Conservation (phyloP, 1,140 invertebrate species). For the Drosophila ambigua region DNA sequence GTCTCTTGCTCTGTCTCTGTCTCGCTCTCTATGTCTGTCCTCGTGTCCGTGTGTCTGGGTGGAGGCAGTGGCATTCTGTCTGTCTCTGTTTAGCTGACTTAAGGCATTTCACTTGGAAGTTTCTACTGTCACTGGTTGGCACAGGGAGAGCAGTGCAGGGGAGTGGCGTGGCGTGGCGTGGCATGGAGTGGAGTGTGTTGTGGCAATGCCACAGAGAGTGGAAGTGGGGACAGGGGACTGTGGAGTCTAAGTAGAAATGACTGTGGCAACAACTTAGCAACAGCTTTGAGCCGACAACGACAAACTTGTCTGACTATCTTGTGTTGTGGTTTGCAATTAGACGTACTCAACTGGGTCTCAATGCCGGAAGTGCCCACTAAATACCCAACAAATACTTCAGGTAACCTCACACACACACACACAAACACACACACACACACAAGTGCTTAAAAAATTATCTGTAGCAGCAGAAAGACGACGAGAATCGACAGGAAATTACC, state of each 20-base stretch:
- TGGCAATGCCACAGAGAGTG: neutral
- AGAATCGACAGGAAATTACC: too few relatives aligned
- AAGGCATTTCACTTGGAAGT: conserved; percentile 29
- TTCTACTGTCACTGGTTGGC: conserved; percentile 14
- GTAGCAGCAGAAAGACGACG: too few relatives aligned
- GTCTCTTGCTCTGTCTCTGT: too few relatives aligned
- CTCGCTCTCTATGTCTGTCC: neutral
- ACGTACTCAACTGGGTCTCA: conserved; percentile 27
- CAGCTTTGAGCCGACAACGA: conserved; percentile 39
- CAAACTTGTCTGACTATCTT: conserved; percentile 43
- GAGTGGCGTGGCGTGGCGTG: neutral
- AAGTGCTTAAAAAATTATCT: too few relatives aligned
- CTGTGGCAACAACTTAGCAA: conserved; percentile 55
- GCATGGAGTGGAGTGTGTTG: neutral
- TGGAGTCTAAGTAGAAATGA: neutral
- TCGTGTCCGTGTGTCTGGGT: conserved; percentile 5
- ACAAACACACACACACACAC: too few relatives aligned
- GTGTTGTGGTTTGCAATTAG: conserved; percentile 51
- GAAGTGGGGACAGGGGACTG: too few relatives aligned
- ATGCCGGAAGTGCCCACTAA: neutral
- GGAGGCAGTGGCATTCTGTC: neutral
- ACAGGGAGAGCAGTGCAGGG: neutral
- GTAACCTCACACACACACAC: too few relatives aligned
- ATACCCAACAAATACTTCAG: too few relatives aligned
- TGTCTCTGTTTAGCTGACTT: conserved; percentile 24